A percentile compares a stretch with the other conserved stretches of the same genome.
Conservation (phyloP, 2,797 vertebrate species). For the Eospalax fontanierii region DNA sequence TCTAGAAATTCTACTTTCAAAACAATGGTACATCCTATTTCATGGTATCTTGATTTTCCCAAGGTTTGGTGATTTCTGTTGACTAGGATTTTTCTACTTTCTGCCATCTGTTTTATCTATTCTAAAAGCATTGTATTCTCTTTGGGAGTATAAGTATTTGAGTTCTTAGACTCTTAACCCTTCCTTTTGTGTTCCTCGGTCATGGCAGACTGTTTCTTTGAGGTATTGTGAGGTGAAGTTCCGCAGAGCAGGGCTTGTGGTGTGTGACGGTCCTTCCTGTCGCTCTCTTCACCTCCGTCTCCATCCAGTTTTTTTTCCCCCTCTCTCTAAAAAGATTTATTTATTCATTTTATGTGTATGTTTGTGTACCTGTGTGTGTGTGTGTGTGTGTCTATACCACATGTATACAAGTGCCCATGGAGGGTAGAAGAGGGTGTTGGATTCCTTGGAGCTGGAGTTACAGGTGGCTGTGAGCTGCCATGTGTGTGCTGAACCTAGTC, state of each 20-base stretch:
- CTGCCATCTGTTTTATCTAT: neutral
- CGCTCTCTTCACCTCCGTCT: conserved; percentile 10
- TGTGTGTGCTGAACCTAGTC: too few species aligned
- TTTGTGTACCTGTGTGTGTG: too few species aligned
- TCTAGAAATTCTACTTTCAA: conserved; percentile 7
- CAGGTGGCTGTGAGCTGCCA: too few species aligned
- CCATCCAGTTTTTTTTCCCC: conserved; percentile 28
- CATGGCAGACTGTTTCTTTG: neutral
- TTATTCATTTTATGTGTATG: too few species aligned
- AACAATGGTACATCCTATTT: conserved; percentile 3
- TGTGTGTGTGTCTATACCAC: too few species aligned
- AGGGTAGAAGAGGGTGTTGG: too few species aligned
- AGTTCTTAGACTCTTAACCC: neutral
- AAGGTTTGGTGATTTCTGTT: conserved; percentile 28
- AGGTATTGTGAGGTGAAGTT: conserved; percentile 44
- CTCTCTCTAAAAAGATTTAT: too few species aligned
- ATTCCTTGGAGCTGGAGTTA: too few species aligned
- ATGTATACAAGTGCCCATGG: too few species aligned
- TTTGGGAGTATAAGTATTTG: conserved; percentile 48
- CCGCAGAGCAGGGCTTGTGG: neutral
- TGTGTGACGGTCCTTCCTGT: neutral
- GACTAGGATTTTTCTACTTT: neutral
- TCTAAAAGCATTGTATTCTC: neutral
- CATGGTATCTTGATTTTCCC: conserved; percentile 40
- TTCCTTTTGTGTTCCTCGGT: neutral